Evolutionary conservation across 2,888 invertebrate species (phyloP), one percentile per base, ranked within the genome.

Genomic region (Polyommatus iphigenia): DNA sequence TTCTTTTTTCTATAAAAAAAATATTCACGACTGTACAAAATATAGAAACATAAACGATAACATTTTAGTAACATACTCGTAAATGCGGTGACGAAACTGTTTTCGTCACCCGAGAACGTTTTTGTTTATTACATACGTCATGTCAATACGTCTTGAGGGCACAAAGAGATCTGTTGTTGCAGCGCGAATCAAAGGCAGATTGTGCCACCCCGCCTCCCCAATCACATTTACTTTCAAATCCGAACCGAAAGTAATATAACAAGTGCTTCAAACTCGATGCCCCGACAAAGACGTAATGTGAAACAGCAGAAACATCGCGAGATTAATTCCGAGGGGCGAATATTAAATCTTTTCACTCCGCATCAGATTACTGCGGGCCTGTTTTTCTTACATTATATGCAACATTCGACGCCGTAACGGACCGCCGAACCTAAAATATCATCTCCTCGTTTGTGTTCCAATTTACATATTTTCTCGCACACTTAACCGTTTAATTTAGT

Each of bases 301-400:
- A 62, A 78, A 75, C 79, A 75, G 78, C 78, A 81, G 78, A 77
- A 79, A 80, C 79, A 79, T 82, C 73, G 77, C 79, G 83, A 88
- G 87, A 88, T 89, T 88, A 88, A 87, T 88, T 87, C 88, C 85
- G 85, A 83, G 84, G 88, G 88, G 88, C 86, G 84, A 72, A 73
- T 87, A 88, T 88, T 89, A 91, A 91, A 91, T 91, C 90, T 91
- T 90, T 91, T 90, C 89, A 89, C 88, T 90, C 89, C 84, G 85
- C 87, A 91, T 90, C 90, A 91, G 92, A 91, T 91, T 90, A 91
- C 85, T 20, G 36, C 24, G 85, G 87, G 57, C 24, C 36, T 90
- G 91, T 91, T 91, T 91, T 91, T 91, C 87, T 88, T 89, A 90
- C 89, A 90, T 90, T 90, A 89, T 88, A 88, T 86, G 85, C 73